A percentile compares a stretch with the other conserved stretches of the same genome.
These are phyloP conservation scores for Pycnomerus fuliginosus DNA, from an alignment of 2,888 invertebrate species.

Conservation along the genomic window DNA sequence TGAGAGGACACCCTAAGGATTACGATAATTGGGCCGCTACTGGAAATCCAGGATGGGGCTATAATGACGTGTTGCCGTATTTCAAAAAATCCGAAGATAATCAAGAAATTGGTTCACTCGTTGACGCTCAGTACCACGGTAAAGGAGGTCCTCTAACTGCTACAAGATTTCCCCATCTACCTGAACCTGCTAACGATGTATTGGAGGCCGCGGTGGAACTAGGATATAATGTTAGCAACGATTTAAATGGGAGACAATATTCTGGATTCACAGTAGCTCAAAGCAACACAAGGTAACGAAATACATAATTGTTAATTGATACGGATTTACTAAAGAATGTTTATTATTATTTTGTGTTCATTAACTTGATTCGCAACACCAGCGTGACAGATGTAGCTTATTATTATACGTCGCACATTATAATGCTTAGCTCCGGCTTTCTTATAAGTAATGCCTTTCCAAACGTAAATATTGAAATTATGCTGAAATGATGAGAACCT, in stretches of 20 bases:
- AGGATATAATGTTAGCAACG: conserved; percentile 63
- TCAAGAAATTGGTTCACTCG: conserved; percentile 59
- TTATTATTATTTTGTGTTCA: too few relatives aligned
- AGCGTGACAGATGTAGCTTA: too few relatives aligned
- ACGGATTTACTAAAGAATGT: too few relatives aligned
- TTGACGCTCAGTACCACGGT: conserved; percentile 62
- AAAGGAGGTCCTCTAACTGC: conserved; percentile 64
- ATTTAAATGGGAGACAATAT: conserved; percentile 63
- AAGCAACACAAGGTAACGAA: conserved; percentile 57
- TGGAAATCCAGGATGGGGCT: conserved; percentile 77
- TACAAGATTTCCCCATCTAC: conserved; percentile 65
- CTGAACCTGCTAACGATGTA: conserved; percentile 62
- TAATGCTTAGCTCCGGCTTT: too few relatives aligned
- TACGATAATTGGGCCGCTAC: conserved; percentile 74
- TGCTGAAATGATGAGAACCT: too few relatives aligned
- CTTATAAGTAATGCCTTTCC: too few relatives aligned
- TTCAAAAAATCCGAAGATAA: conserved; percentile 71
- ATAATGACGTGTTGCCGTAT: conserved; percentile 73
- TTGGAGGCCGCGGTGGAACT: conserved; percentile 62
- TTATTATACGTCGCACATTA: too few relatives aligned
- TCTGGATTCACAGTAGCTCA: conserved; percentile 69
- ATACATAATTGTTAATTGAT: too few relatives aligned
- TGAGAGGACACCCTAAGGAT: conserved; percentile 72
- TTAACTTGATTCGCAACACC: too few relatives aligned
- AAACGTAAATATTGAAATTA: too few relatives aligned